Base-by-base conservation (phyloP, 23 tunicate species). In the Styela clava region DNA sequence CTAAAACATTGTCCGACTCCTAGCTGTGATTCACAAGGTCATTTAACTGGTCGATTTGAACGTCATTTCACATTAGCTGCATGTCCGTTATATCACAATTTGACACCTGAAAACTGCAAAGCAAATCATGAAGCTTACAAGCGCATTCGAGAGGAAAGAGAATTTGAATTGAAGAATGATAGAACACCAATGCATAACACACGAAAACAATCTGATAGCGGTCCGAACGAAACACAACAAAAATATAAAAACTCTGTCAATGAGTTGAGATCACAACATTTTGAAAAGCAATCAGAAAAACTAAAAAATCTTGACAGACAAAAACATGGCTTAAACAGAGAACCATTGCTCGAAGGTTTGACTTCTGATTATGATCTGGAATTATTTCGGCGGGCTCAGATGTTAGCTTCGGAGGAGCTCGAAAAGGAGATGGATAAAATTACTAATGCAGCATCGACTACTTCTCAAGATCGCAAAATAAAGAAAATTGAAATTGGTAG, bases 371-470 rank as follows among this genome's bases (percentile, higher is more conserved):
- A 88, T 64, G 98, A 94, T 69, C 79, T 94, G 5, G 81, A 94
- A 52, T 56, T 94, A 21, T 94, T 94, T 64, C 98, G 98, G 0
- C 84, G 86, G 23, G 98, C 98, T 12, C 98, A 94, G 87, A 86
- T 88, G 81, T 24, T 76, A 22, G 81, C 81, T 52, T 76, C 81
- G 21, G 81, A 76, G 1, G 81, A 76, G n/a, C 52, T 76, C 16
- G 81, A 76, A 29, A 76, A 76, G 26, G 65, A 76, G 1, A 52
- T 52, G 81, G 65, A 76, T 7, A 25, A 76, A 51, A 33, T 28
- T 1, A 37, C 64, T 16, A 24, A 18, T 1, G 44, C 78, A 0
- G 64, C 24, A 1, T n/a, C 64, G 64, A 52, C 23, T 52, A 9
- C 32, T 36, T 76, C 65, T 12, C 65, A 36, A 44, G 81, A 76